Evolutionary conservation across 2,113 vertebrate genomes (phyloP).

Genomic region (Martes martes): DNA sequence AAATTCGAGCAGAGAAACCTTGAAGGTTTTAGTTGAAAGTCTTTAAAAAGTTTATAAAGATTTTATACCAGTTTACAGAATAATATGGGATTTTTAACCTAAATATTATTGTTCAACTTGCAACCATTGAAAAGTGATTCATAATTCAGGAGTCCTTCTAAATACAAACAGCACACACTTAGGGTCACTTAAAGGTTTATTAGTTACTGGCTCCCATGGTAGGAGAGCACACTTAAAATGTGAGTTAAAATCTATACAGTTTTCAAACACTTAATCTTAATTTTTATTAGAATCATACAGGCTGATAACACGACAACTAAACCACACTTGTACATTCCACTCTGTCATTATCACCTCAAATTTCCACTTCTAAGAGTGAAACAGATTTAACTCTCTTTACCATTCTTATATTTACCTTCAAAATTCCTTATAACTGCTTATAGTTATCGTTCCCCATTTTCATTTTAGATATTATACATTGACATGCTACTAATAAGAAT

Average conservation of each 20-base stretch:
- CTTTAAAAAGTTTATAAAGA: conserved; percentile 77
- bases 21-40: conserved; percentile 63
- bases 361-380: background rate
- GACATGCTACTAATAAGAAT: background rate
- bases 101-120: conserved; percentile 67
- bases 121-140: conserved; percentile 4
- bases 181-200: background rate
- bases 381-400: background rate
- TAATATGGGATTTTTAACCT: conserved; percentile 64
- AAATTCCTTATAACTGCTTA: background rate
- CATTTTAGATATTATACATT: background rate
- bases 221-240: background rate
- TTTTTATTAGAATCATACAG: background rate
- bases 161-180: background rate
- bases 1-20: conserved; percentile 73
- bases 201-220: background rate
- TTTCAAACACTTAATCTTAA: background rate
- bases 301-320: background rate
- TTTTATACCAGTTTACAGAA: conserved; percentile 55
- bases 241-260: background rate
- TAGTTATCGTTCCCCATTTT: background rate
- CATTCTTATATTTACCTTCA: background rate
- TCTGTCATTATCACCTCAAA: background rate
- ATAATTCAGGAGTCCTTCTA: background rate
- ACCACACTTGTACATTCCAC: background rate